Evolutionary conservation across 2,888 invertebrate species (phyloP).

Genomic region (Apotomis turbidana): DNA sequence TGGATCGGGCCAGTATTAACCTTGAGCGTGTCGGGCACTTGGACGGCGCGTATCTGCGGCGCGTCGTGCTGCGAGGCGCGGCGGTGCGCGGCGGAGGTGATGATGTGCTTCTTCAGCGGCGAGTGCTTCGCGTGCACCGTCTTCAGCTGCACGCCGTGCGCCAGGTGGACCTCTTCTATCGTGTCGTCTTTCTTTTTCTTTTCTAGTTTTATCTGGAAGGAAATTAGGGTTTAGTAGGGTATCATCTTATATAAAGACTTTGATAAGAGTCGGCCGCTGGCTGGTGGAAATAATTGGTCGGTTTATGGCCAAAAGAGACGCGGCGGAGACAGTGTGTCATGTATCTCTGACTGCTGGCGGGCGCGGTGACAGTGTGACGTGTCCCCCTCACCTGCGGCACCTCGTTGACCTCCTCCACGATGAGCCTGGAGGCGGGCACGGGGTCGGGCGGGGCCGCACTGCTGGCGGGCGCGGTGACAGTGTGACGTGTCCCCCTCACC

Average conservation of each 20-base stretch:
- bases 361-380: no score
- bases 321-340: no score
- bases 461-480: no score
- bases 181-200: constrained; percentile 55
- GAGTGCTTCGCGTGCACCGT: constrained; percentile 70
- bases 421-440: no score
- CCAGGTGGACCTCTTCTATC: constrained; percentile 59
- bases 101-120: constrained; percentile 74
- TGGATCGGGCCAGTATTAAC: constrained; percentile 45
- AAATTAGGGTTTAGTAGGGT: neutral
- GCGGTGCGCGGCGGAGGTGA: constrained; percentile 62
- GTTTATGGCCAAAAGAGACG: no score
- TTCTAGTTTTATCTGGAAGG: constrained; percentile 48
- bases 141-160: constrained; percentile 68
- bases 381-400: no score
- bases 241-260: neutral
- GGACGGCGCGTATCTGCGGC: constrained; percentile 70
- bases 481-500: no score
- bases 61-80: constrained; percentile 43
- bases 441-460: no score
- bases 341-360: no score
- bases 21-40: constrained; percentile 72
- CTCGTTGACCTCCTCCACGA: no score
- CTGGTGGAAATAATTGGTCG: no score
- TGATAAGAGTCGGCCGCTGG: no score